phyloP scores from a whole-genome alignment of 2,888 invertebrate species.

The Trissoscelio sp. region DNA sequence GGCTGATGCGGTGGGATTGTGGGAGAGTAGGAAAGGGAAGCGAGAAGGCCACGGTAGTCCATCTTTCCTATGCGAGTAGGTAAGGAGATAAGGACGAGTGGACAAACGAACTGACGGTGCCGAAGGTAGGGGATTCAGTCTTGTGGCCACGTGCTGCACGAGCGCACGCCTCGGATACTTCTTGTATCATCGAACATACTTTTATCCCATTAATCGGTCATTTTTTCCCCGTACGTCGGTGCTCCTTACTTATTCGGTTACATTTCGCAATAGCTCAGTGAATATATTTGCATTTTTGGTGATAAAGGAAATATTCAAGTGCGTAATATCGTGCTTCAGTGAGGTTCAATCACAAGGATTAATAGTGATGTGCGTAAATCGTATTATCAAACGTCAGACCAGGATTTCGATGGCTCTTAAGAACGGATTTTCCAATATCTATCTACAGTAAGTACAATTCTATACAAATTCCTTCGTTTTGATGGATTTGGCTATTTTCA shows the following conservation, averaged over 20 bases:
- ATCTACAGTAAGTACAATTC: conserved; percentile 23
- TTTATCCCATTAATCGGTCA: conserved; percentile 8
- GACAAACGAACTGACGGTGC: conserved; percentile 80
- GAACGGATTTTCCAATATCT: neutral
- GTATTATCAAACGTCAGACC: neutral
- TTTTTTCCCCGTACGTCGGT: conserved; percentile 1
- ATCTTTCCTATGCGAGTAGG: conserved; percentile 73
- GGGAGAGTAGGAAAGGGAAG: conserved; percentile 68
- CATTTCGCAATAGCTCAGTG: conserved; percentile 18
- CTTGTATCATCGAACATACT: conserved; percentile 70
- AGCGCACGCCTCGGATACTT: conserved; percentile 80
- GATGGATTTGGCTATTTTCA: too few species aligned
- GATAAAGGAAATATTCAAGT: conserved; percentile 57
- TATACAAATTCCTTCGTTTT: too few species aligned
- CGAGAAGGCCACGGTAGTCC: conserved; percentile 70
- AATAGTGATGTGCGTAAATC: conserved; percentile 55
- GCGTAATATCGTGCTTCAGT: conserved; percentile 53
- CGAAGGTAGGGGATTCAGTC: conserved; percentile 82
- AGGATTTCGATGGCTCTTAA: conserved; percentile 27
- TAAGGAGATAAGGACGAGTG: conserved; percentile 79
- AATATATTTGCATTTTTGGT: conserved; percentile 38
- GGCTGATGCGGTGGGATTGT: conserved; percentile 66
- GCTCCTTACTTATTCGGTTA: neutral
- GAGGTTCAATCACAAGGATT: conserved; percentile 46
- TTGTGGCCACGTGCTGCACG: conserved; percentile 83